Conservation (phyloP, 2,113 vertebrate species). For the Neolamprologus tretocephalus region DNA sequence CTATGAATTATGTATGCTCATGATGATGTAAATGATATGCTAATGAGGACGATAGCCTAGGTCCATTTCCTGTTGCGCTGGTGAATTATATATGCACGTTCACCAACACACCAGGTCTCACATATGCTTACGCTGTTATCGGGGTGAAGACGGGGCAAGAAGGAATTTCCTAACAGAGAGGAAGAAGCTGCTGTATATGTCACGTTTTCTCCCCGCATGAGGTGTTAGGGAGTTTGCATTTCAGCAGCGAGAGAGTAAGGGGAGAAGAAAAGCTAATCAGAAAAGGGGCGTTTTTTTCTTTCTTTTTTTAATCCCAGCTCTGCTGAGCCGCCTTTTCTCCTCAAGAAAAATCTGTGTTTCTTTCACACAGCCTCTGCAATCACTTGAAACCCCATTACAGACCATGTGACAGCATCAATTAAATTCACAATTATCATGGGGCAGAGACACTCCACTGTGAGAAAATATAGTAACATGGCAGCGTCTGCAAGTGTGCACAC, state of each 20-base stretch:
- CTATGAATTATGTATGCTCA: conserved; percentile 46
- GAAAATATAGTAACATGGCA: conserved; percentile 49
- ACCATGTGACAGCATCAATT: conserved; percentile 68
- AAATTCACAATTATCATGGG: conserved; percentile 67
- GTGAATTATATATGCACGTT: conserved; percentile 4
- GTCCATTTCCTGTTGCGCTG: conserved; percentile 33
- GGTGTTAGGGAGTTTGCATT: conserved; percentile 40
- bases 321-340: conserved; percentile 57
- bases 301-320: conserved; percentile 50
- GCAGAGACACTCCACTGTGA: conserved; percentile 28
- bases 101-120: neutral
- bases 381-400: conserved; percentile 62
- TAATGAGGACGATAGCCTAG: conserved; percentile 30
- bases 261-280: conserved; percentile 46
- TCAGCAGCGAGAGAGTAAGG: conserved; percentile 20
- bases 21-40: conserved; percentile 41
- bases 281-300: neutral
- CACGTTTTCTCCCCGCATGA: conserved; percentile 20
- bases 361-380: conserved; percentile 52
- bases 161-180: neutral
- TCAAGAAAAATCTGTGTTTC: conserved; percentile 44
- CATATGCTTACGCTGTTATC: neutral
- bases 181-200: neutral
- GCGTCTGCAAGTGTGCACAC: neutral
- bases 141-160: conserved; percentile 4